These are phyloP conservation scores for Rhombomys opimus DNA, from an alignment of 2,113 vertebrate species.

Conservation along the genomic window DNA sequence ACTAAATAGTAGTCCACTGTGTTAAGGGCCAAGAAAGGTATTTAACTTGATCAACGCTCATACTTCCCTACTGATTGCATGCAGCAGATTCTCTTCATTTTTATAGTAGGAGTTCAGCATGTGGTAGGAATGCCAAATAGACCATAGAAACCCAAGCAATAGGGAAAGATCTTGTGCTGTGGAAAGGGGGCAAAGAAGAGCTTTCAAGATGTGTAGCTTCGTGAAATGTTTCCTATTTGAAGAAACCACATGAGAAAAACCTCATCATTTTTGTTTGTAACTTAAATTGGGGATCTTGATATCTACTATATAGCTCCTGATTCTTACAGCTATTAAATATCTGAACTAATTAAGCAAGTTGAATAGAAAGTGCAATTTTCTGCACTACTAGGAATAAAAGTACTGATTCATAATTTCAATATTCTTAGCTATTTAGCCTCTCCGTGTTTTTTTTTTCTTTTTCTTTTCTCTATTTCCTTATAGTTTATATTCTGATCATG, in stretches of 20 bases:
- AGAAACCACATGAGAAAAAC: slow-evolving; percentile 36
- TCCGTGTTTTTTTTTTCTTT: slow-evolving; percentile 44
- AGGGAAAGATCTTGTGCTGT: slow-evolving; percentile 26
- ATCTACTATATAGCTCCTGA: slow-evolving; percentile 30
- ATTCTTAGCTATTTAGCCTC: slow-evolving; percentile 38
- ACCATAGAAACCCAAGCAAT: slow-evolving; percentile 35
- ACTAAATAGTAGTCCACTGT: slow-evolving; percentile 39
- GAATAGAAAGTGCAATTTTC: slow-evolving; percentile 35
- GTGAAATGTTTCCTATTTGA: slow-evolving; percentile 43
- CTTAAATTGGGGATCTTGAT: slow-evolving; percentile 37
- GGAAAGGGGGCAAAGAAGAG: slow-evolving; percentile 44
- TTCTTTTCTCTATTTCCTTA: background rate
- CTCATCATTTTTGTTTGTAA: slow-evolving; percentile 22
- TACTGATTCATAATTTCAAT: slow-evolving; percentile 48
- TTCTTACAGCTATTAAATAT: slow-evolving; percentile 57
- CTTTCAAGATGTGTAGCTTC: background rate
- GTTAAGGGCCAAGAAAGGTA: slow-evolving; percentile 34
- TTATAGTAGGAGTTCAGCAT: slow-evolving; percentile 34
- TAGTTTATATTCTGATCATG: slow-evolving; percentile 30
- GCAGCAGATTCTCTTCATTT: slow-evolving; percentile 49
- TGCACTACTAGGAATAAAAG: slow-evolving; percentile 32
- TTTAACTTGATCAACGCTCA: slow-evolving; percentile 57
- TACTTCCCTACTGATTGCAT: slow-evolving; percentile 38
- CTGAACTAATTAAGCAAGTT: slow-evolving; percentile 53
- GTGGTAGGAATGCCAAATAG: slow-evolving; percentile 49